Conservation (phyloP, 2,888 invertebrate species). For the Argynnis bischoffii region DNA sequence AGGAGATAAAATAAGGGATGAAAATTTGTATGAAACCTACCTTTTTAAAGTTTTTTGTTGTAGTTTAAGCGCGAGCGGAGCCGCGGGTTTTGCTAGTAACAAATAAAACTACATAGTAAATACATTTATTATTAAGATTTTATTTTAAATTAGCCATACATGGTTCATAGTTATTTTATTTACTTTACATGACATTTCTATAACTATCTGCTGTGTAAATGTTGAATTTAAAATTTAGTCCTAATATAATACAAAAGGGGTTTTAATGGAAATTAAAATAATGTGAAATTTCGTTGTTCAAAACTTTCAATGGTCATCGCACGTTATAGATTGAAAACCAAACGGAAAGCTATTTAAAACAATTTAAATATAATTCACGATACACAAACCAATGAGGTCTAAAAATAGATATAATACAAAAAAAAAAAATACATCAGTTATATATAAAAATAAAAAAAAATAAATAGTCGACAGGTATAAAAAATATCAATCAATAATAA, state of each 20-base stretch:
- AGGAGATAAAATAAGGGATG: too few species aligned
- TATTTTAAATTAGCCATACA: constrained; percentile 49
- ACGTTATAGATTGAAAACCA: background rate
- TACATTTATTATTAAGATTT: constrained; percentile 76
- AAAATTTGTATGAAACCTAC: too few species aligned
- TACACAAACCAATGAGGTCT: too few species aligned
- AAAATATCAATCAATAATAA: too few species aligned
- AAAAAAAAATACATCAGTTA: too few species aligned
- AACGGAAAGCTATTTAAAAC: background rate
- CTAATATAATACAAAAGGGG: constrained; percentile 32
- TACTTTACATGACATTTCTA: constrained; percentile 20
- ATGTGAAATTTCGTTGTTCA: constrained; percentile 42
- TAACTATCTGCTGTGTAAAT: constrained; percentile 13
- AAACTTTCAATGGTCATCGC: constrained; percentile 12
- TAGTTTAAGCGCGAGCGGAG: too few species aligned
- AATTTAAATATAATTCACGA: background rate
- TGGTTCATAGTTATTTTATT: constrained; percentile 22
- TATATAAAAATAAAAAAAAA: too few species aligned
- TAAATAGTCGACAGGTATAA: too few species aligned
- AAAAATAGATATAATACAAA: too few species aligned
- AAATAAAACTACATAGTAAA: constrained; percentile 48
- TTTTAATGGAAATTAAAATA: constrained; percentile 30
- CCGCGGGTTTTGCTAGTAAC: too few species aligned
- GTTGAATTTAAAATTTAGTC: constrained; percentile 25
- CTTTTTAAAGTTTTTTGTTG: too few species aligned